Evolutionary conservation across 1,140 invertebrate genomes (phyloP), one percentile per base, ranked within the genome.

Genomic region (Diorhabda carinulata): DNA sequence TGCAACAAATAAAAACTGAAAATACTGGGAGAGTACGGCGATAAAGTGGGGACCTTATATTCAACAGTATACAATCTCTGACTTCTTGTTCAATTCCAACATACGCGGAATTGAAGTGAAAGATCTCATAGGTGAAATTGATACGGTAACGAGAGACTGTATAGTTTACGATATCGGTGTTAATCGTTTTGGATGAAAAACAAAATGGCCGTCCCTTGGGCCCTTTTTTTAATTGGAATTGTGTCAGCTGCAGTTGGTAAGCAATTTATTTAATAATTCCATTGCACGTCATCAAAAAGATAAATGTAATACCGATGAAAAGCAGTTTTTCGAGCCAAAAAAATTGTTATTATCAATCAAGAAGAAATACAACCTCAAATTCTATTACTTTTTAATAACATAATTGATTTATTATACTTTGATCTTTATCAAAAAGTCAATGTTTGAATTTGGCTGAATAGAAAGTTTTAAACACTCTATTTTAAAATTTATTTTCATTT

Each of bases 41-140:
- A n/a, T 56, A 69, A 61, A 66, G 64, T 61, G 70, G 71, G 71
- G 68, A 25, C 70, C 57, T 52, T 57, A 58, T 56, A 41, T 43
- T 64, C 52, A 56, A 25, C 45, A 44, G 66, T 61, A 59, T 67
- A 68, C 65, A 61, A 57, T 45, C 56, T 44, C 70, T 66, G 72
- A 25, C 64, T 77, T 76, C 74, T 77, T 73, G 70, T 64, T 72
- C 69, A 74, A 72, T 75, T 73, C 65, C 70, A 72, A 70, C 66
- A 73, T 72, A 63, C 66, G 68, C 74, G 69, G 70, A 71, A 76
- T 75, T 74, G 70, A 74, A 77, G 76, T 77, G 73, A 77, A 77
- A 77, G 76, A 77, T 70, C 73, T 70, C 71, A 44, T 70, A 70
- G 67, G 66, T 69, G 66, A 42, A 59, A 60, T 62, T 59, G 45